phyloP scores from a whole-genome alignment of 2,113 vertebrate species.

The Menura novaehollandiae region DNA sequence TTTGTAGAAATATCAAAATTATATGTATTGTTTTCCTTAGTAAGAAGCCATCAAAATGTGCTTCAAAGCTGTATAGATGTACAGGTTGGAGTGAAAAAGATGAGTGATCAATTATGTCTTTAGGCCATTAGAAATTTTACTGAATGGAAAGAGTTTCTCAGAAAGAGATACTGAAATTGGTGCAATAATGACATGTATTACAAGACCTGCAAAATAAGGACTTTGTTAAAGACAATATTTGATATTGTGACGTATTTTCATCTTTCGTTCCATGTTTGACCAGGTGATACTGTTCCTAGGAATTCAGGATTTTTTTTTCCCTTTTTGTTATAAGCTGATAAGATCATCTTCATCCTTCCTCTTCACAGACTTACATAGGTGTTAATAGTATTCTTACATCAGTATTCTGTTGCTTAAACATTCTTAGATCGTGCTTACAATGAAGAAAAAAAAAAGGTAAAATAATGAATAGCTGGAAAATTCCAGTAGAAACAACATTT shows the following conservation, averaged over 20 bases:
- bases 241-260: neutral
- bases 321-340: neutral
- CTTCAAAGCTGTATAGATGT: neutral
- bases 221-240: neutral
- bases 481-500: neutral
- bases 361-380: neutral
- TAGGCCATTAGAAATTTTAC: neutral
- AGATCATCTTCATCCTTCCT: neutral
- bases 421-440: neutral
- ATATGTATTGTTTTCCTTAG: neutral
- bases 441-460: neutral
- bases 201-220: neutral
- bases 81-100: neutral
- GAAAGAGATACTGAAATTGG: neutral
- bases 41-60: neutral
- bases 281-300: neutral
- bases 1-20: neutral
- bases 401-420: neutral
- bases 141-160: neutral
- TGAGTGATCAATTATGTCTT: neutral
- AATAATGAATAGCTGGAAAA: neutral
- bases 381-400: neutral
- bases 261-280: neutral
- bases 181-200: neutral
- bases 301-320: neutral